A percentile compares a stretch with the other conserved stretches of the same genome.
These are phyloP conservation scores for Capromys pilorides DNA, from an alignment of 2,797 vertebrate genomes.

Conservation along the genomic window DNA sequence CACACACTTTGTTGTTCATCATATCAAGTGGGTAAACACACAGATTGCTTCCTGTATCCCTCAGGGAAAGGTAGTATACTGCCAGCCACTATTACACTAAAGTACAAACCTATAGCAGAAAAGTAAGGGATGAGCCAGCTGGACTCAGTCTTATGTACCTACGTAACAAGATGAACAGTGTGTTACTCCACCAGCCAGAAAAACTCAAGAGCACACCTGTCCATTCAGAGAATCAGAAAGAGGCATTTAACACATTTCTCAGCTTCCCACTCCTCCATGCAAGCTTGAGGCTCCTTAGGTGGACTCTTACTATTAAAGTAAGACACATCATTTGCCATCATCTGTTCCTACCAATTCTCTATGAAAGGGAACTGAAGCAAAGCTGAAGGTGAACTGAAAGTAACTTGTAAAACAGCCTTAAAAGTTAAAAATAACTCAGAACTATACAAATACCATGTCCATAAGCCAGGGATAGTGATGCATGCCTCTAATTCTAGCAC, in stretches of 20 bases:
- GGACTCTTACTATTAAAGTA: not conserved
- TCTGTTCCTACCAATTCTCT: not conserved
- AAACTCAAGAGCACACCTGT: not conserved
- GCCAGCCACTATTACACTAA: not conserved
- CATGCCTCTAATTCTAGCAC: not conserved
- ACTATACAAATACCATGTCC: not conserved
- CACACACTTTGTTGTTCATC: not conserved
- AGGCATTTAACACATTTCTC: not conserved
- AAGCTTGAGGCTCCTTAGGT: not conserved
- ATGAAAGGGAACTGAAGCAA: not conserved
- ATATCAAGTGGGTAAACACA: not conserved
- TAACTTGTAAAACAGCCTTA: conserved; percentile 1
- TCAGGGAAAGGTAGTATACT: not conserved
- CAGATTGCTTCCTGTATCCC: not conserved
- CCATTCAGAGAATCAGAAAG: not conserved
- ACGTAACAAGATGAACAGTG: not conserved
- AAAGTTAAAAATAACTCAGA: not conserved
- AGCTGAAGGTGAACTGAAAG: not conserved
- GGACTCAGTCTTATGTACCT: not conserved
- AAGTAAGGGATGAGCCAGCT: not conserved
- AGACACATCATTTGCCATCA: not conserved
- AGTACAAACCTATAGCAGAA: not conserved
- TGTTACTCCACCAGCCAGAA: not conserved
- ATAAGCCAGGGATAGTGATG: not conserved
- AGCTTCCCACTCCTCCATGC: not conserved